Conservation (phyloP, 1,140 invertebrate species). For the Zaprionus capensis region DNA sequence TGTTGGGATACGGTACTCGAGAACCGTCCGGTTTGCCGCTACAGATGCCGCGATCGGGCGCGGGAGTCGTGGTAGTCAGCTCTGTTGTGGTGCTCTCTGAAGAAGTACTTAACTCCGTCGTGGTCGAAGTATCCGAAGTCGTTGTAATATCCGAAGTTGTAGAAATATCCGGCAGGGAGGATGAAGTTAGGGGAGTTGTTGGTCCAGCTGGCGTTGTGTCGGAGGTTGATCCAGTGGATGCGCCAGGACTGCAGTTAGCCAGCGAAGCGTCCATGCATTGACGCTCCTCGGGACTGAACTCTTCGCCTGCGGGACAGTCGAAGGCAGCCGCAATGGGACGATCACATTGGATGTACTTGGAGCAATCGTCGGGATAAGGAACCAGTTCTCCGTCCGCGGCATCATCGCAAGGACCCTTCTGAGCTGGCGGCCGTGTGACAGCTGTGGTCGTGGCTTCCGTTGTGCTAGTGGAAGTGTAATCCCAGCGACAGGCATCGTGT, state of each 20-base stretch:
- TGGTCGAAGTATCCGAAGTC: slow-evolving; percentile 26
- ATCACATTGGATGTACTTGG: slow-evolving; percentile 67
- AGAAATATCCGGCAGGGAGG: background rate
- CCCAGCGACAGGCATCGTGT: slow-evolving; percentile 66
- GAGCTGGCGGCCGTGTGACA: slow-evolving; percentile 57
- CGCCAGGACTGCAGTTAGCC: slow-evolving; percentile 56
- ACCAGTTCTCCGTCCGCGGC: slow-evolving; percentile 46
- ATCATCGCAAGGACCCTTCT: slow-evolving; percentile 63
- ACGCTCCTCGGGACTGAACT: slow-evolving; percentile 48
- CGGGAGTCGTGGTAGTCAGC: slow-evolving; percentile 17
- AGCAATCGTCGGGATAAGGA: slow-evolving; percentile 72
- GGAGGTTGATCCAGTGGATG: slow-evolving; percentile 23
- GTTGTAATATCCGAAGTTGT: background rate
- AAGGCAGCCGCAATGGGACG: slow-evolving; percentile 60
- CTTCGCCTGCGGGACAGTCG: slow-evolving; percentile 58
- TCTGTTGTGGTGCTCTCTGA: slow-evolving; percentile 13
- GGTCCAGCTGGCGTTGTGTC: background rate
- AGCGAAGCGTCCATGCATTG: slow-evolving; percentile 54
- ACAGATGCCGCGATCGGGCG: slow-evolving; percentile 57
- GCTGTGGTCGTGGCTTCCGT: slow-evolving; percentile 12
- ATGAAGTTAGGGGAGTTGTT: background rate
- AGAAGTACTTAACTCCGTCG: slow-evolving; percentile 7
- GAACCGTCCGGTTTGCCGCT: slow-evolving; percentile 38
- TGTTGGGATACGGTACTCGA: slow-evolving; percentile 63
- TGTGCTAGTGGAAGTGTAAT: slow-evolving; percentile 59